These are phyloP conservation scores for Actias luna DNA, from an alignment of 2,888 invertebrate species.

Conservation along the genomic window DNA sequence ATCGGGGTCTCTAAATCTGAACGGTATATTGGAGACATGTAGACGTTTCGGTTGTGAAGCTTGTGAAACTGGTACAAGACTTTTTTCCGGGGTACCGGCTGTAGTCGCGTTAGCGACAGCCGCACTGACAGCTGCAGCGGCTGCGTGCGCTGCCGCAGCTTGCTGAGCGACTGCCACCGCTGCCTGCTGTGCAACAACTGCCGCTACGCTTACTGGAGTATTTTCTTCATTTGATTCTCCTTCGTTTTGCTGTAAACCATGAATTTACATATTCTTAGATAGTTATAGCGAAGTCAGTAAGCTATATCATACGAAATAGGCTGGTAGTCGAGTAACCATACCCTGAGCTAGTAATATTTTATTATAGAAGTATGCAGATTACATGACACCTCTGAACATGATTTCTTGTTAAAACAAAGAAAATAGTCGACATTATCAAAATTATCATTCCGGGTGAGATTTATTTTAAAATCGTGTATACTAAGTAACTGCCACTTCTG, in stretches of 20 bases:
- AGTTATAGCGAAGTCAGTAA: not conserved
- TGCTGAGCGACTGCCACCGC: slow-evolving; percentile 61
- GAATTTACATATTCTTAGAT: not conserved
- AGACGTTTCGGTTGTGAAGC: slow-evolving; percentile 93
- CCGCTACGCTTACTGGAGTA: slow-evolving; percentile 77
- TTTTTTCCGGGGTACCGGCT: slow-evolving; percentile 68
- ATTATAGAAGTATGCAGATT: too few species aligned
- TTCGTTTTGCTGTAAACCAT: slow-evolving; percentile 59
- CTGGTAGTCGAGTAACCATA: not conserved
- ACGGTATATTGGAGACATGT: slow-evolving; percentile 99
- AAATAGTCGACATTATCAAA: too few species aligned
- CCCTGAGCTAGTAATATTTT: too few species aligned
- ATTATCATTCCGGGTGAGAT: not conserved
- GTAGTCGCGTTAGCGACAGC: slow-evolving; percentile 54
- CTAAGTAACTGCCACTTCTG: too few species aligned
- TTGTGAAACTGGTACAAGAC: slow-evolving; percentile 77
- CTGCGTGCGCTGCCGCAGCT: slow-evolving; percentile 77
- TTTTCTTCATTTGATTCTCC: slow-evolving; percentile 80
- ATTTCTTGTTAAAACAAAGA: too few species aligned
- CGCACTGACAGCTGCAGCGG: slow-evolving; percentile 66
- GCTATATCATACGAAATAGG: not conserved
- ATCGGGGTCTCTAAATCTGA: slow-evolving; percentile 99
- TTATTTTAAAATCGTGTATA: not conserved
- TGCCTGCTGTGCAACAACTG: slow-evolving; percentile 56
- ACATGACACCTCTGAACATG: too few species aligned